Evolutionary conservation across 2,113 vertebrate genomes (phyloP).

Genomic region (Odobenus rosmarus): DNA sequence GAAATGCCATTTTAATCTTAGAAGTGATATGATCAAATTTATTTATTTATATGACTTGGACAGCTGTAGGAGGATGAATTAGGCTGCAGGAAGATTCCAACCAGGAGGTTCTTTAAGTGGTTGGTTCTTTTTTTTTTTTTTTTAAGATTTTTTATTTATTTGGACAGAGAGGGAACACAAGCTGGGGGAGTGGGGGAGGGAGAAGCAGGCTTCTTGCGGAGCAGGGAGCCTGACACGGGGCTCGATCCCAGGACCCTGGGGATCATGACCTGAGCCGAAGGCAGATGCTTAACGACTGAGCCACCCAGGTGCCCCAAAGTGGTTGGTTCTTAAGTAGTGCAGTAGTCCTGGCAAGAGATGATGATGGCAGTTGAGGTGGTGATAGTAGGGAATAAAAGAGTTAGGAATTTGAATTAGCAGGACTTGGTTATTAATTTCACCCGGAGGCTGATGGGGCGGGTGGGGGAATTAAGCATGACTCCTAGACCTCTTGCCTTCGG

Average conservation of each 20-base stretch:
- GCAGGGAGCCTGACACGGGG: too few relatives aligned
- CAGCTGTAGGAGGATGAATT: conserved; percentile 3
- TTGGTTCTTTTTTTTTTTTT: neutral
- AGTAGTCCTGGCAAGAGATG: neutral
- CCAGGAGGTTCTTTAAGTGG: neutral
- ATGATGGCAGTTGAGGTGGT: neutral
- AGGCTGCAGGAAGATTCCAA: neutral
- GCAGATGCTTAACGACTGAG: too few relatives aligned
- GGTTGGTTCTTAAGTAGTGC: neutral
- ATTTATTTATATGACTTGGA: neutral
- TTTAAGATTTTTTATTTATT: too few relatives aligned
- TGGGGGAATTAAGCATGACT: neutral
- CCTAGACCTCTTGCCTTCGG: neutral
- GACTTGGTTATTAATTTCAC: neutral
- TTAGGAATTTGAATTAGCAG: neutral
- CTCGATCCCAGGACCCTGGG: too few relatives aligned
- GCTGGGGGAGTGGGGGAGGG: too few relatives aligned
- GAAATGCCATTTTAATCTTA: conserved; percentile 7
- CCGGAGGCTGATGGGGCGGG: neutral
- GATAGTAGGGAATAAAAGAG: neutral
- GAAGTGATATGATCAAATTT: conserved; percentile 19
- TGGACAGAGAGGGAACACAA: too few relatives aligned
- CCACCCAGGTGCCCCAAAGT: neutral
- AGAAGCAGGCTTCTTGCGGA: too few relatives aligned
- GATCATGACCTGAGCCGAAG: too few relatives aligned